Evolutionary conservation across 2,888 invertebrate species (phyloP), one percentile per base, ranked within the genome.

Genomic region (Nymphalis polychloros): DNA sequence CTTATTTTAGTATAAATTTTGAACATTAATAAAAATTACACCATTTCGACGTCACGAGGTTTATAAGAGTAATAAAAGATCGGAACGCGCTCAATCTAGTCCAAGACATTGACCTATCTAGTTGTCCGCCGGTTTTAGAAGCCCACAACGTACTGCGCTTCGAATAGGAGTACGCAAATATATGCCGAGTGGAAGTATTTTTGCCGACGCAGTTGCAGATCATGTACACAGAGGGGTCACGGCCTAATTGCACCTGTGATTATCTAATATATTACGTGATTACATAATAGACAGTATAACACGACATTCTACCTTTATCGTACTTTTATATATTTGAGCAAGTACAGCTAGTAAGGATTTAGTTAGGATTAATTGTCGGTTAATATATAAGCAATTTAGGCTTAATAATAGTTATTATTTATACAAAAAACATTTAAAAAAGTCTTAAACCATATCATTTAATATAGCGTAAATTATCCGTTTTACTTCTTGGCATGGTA

Each of bases 31-130:
- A 57, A 19, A 35, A 41, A 57, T 13, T 41, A 27, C 57, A 57
- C 35, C 20, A n/a, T 48, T 67, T 19, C 66, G 68, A 72, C 68
- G 70, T 72, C 72, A 72, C 62, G 41, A 41, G 20, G 35, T 35
- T 59, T 64, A 65, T 52, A 65, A 70, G 65, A 71, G 68, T 63
- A 71, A 63, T 70, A 69, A 65, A 62, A 72, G 68, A 75, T 66
- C 68, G 68, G 69, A 72, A 68, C 78, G 78, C 73, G 75, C 76
- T 75, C 76, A 74, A 82, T 86, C 79, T 79, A 84, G 80, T 79
- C 81, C 84, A 74, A 91, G 89, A 90, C 91, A 91, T 91, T 91
- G 91, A 90, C 91, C 90, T 82, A 88, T 85, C 89, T 86, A 79
- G 80, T 80, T 81, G 84, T 76, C 78, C 82, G 80, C 76, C 81